Evolutionary conservation across 2,888 invertebrate species (phyloP).

Genomic region (Hypena proboscidalis): DNA sequence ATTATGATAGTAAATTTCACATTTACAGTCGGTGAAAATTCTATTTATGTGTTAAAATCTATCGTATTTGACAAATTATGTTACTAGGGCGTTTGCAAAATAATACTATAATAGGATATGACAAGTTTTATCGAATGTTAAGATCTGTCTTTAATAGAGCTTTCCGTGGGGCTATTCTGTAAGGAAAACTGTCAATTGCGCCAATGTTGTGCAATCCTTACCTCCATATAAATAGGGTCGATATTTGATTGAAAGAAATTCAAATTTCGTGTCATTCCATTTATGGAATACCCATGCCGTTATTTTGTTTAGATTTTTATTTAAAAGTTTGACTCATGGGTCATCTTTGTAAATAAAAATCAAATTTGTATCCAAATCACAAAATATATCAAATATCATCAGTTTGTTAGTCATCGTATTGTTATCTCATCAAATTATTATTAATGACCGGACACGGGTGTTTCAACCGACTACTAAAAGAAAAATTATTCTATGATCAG

Average conservation of each 20-base stretch:
- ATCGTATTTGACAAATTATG: constrained; percentile 33
- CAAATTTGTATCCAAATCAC: constrained; percentile 16
- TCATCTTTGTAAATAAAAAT: constrained; percentile 23
- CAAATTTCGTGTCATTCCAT: too few species aligned
- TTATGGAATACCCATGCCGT: not conserved
- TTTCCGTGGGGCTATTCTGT: too few species aligned
- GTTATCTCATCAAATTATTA: not conserved
- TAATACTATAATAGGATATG: constrained; percentile 30
- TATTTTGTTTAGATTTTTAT: not conserved
- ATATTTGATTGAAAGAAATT: too few species aligned
- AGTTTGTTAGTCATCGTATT: constrained; percentile 9
- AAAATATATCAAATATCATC: constrained; percentile 11
- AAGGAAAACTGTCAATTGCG: too few species aligned
- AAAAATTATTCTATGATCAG: too few species aligned
- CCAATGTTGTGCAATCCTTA: too few species aligned
- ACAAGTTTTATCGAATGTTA: too few species aligned
- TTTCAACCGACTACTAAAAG: too few species aligned
- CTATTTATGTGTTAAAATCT: constrained; percentile 26
- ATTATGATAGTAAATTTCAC: constrained; percentile 33
- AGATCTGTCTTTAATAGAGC: too few species aligned
- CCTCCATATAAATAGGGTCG: too few species aligned
- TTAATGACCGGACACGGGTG: too few species aligned
- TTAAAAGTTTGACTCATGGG: constrained; percentile 30
- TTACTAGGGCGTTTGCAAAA: constrained; percentile 20
- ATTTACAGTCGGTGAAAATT: constrained; percentile 34